Conservation (phyloP, 2,888 invertebrate genomes). For the Abrostola tripartita region DNA sequence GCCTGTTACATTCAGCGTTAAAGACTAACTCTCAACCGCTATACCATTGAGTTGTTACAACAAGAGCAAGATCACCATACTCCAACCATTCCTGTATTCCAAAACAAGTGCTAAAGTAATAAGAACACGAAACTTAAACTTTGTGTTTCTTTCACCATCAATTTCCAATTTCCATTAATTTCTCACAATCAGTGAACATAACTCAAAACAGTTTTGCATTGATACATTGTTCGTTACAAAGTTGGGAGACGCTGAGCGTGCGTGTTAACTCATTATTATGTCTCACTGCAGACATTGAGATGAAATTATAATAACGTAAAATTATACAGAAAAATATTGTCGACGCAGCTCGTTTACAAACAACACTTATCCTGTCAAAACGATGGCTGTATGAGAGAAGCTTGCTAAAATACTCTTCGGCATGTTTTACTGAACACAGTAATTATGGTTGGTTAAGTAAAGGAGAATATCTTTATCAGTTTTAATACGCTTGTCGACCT, state of each 20-base stretch:
- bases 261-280: conserved; percentile 70
- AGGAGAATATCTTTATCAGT: conserved; percentile 47
- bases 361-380: conserved; percentile 69
- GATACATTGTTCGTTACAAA: conserved; percentile 37
- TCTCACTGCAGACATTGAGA: conserved; percentile 58
- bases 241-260: conserved; percentile 49
- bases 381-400: conserved; percentile 62
- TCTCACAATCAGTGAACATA: not conserved
- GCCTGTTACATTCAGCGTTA: too few relatives aligned
- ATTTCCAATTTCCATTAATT: not conserved
- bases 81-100: too few relatives aligned
- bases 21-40: too few relatives aligned
- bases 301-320: conserved; percentile 67
- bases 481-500: conserved; percentile 44
- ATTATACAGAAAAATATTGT: conserved; percentile 71
- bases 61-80: too few relatives aligned
- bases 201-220: conserved; percentile 1
- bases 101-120: not conserved
- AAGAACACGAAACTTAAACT: not conserved
- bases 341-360: conserved; percentile 66
- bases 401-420: conserved; percentile 60
- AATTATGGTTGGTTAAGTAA: conserved; percentile 51
- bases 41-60: too few relatives aligned
- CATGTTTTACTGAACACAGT: conserved; percentile 58
- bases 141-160: not conserved